These are phyloP conservation scores for Cryptus viduatorius DNA, from an alignment of 2,888 invertebrate species.

Conservation along the genomic window DNA sequence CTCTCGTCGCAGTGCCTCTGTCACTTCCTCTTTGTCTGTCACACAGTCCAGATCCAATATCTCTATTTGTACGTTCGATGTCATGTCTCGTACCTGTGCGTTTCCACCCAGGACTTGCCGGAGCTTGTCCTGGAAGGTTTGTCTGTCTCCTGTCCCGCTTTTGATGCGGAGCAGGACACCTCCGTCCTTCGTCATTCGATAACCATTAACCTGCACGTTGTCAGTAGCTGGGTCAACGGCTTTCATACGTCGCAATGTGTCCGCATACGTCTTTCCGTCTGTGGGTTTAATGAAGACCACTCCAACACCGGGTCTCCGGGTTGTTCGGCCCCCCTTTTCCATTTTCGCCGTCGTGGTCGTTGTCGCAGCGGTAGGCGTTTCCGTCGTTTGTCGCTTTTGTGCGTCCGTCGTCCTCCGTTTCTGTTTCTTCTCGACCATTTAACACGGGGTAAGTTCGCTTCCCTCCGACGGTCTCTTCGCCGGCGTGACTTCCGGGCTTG, in stretches of 20 bases:
- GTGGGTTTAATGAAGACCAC: slow-evolving; percentile 39
- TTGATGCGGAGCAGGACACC: slow-evolving; percentile 41
- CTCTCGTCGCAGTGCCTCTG: neutral
- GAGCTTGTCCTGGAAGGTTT: slow-evolving; percentile 27
- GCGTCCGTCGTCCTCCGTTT: slow-evolving; percentile 23
- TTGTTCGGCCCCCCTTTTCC: slow-evolving; percentile 25
- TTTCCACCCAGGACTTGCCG: slow-evolving; percentile 45
- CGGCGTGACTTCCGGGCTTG: slow-evolving; percentile 8
- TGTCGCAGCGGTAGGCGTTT: slow-evolving; percentile 30
- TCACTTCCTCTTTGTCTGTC: slow-evolving; percentile 34
- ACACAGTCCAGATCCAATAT: slow-evolving; percentile 25
- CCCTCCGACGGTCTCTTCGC: slow-evolving; percentile 11
- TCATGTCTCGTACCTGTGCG: slow-evolving; percentile 32
- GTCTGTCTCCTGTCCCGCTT: slow-evolving; percentile 28
- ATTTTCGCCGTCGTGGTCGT: slow-evolving; percentile 36
- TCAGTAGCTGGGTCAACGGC: slow-evolving; percentile 1
- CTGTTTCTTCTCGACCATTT: neutral
- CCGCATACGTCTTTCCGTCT: slow-evolving; percentile 33
- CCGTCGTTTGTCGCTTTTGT: slow-evolving; percentile 19
- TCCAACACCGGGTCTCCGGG: slow-evolving; percentile 24
- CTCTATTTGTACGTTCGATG: slow-evolving; percentile 15
- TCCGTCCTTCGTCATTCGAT: slow-evolving; percentile 54
- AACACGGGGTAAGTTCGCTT: neutral
- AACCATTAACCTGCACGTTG: slow-evolving; percentile 35
- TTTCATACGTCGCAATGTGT: slow-evolving; percentile 16